Evolutionary conservation across 2,888 invertebrate genomes (phyloP).

Genomic region (Polylopha cassiicola): DNA sequence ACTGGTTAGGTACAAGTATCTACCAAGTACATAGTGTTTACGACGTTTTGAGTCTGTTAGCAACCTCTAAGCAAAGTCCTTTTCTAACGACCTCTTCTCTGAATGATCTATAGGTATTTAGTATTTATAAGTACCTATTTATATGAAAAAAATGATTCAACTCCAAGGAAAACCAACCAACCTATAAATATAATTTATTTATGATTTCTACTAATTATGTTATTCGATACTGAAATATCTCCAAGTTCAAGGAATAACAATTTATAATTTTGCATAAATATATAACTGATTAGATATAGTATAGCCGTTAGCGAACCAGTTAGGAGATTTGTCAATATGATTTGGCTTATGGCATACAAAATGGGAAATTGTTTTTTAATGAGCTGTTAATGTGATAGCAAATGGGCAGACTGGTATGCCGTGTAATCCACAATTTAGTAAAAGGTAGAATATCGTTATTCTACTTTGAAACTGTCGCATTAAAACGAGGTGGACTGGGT

Average conservation of each 20-base stretch:
- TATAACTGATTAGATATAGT: conserved; percentile 41
- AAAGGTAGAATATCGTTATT: background rate
- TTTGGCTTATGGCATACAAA: conserved; percentile 15
- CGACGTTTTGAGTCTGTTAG: no score
- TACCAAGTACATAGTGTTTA: no score
- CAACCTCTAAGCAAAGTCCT: no score
- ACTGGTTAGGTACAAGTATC: no score
- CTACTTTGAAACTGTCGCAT: background rate
- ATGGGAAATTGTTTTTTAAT: conserved; percentile 18
- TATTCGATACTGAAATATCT: conserved; percentile 22
- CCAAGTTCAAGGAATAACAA: conserved; percentile 48
- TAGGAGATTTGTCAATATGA: conserved; percentile 16
- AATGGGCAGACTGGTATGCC: conserved; percentile 8
- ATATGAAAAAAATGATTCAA: no score
- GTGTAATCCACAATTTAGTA: conserved; percentile 5
- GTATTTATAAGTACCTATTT: no score
- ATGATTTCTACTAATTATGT: conserved; percentile 25
- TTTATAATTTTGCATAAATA: conserved; percentile 44
- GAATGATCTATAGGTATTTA: no score
- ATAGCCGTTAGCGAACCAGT: conserved; percentile 25
- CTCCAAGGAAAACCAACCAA: no score
- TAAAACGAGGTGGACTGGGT: no score
- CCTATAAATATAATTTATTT: conserved; percentile 32
- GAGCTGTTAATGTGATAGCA: conserved; percentile 13
- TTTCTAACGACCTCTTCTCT: no score